phyloP scores from a whole-genome alignment of 2,113 vertebrate genomes.

The Formicarius rufipectus region DNA sequence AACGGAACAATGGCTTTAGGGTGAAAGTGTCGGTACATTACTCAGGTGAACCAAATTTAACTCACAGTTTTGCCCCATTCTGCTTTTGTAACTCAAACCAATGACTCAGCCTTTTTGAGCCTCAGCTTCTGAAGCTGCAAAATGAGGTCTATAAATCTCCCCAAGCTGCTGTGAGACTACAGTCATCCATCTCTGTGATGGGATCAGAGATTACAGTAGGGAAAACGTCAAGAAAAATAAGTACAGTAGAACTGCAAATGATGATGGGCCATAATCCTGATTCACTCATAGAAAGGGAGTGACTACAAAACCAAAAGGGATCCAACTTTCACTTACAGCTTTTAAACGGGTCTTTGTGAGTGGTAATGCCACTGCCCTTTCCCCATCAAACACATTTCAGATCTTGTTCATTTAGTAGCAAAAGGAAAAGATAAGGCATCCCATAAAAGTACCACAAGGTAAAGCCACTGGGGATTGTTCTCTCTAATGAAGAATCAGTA shows the following conservation, averaged over 20 bases:
- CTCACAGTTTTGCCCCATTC: not conserved
- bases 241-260: not conserved
- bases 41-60: not conserved
- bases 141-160: not conserved
- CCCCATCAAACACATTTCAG: not conserved
- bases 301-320: not conserved
- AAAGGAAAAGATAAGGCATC: not conserved
- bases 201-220: not conserved
- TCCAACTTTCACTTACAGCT: not conserved
- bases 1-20: not conserved
- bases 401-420: not conserved
- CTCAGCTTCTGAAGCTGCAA: not conserved
- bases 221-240: not conserved
- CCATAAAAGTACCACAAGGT: not conserved
- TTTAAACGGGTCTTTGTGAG: not conserved
- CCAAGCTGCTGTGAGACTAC: not conserved
- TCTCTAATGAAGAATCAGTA: not conserved
- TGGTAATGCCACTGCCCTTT: not conserved
- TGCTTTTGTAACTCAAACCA: not conserved
- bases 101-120: not conserved
- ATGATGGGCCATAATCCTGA: not conserved
- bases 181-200: not conserved
- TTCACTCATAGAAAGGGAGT: not conserved
- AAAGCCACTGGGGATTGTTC: not conserved
- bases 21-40: not conserved